phyloP scores from a whole-genome alignment of 92 coral and sea anemone genomes.

The Palythoa heliodiscus region DNA sequence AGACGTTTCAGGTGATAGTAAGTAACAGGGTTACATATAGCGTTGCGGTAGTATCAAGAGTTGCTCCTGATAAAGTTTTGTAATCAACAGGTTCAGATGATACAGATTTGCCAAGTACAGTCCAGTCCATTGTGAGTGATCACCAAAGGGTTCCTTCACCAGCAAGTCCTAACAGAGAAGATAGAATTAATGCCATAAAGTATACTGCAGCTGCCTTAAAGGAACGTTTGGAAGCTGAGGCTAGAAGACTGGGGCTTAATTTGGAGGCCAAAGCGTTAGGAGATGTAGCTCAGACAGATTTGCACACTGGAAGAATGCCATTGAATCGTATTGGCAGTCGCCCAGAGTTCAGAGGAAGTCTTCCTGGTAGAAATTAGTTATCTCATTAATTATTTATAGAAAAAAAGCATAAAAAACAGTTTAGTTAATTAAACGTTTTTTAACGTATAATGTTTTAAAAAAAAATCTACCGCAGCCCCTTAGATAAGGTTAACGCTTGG shows the following conservation, averaged over 20 bases:
- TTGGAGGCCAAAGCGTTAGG: conserved; percentile 51
- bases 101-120: not conserved
- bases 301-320: conserved; percentile 33
- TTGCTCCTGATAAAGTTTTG: not conserved
- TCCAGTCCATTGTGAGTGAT: not conserved
- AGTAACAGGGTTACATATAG: too few relatives aligned
- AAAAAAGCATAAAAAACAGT: not conserved
- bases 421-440: too few relatives aligned
- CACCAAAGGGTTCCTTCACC: conserved; percentile 29
- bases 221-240: conserved; percentile 88
- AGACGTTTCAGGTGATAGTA: too few relatives aligned
- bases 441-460: too few relatives aligned
- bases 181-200: conserved; percentile 86
- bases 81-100: not conserved
- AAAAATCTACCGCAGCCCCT: too few relatives aligned
- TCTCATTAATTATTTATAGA: not conserved
- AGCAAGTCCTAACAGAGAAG: conserved; percentile 78
- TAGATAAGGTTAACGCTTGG: too few relatives aligned
- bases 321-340: conserved; percentile 30
- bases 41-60: not conserved
- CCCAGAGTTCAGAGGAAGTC: conserved; percentile 78
- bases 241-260: conserved; percentile 83
- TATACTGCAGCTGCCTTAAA: conserved; percentile 89
- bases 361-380: conserved; percentile 69
- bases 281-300: conserved; percentile 40